phyloP scores from a whole-genome alignment of 2,888 invertebrate species.

The Drosophila anceps region DNA sequence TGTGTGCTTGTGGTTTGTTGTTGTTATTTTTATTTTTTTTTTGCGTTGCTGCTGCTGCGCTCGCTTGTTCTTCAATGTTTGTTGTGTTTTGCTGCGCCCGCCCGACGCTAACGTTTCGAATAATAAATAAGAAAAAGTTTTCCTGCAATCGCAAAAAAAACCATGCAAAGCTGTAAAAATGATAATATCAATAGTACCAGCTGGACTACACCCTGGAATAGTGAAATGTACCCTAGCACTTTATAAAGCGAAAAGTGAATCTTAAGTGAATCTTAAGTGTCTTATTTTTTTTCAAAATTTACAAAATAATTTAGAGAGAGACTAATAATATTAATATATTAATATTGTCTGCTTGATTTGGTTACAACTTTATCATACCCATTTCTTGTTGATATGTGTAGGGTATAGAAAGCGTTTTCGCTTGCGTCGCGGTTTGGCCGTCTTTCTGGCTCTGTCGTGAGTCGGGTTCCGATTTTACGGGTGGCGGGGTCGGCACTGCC shows the following conservation, averaged over 20 bases:
- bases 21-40: slow-evolving; percentile 42
- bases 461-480: slow-evolving; percentile 24
- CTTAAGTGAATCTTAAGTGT: background rate
- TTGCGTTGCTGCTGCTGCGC: slow-evolving; percentile 36
- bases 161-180: slow-evolving; percentile 55
- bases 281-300: background rate
- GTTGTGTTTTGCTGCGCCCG: slow-evolving; percentile 62
- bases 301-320: background rate
- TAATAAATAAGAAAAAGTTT: slow-evolving; percentile 84
- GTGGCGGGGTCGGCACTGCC: slow-evolving; percentile 34
- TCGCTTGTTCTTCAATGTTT: slow-evolving; percentile 72
- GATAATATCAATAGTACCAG: slow-evolving; percentile 35
- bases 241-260: background rate
- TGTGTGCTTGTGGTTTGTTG: slow-evolving; percentile 45
- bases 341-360: background rate
- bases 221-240: background rate
- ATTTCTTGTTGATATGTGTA: background rate
- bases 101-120: slow-evolving; percentile 68
- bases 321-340: background rate
- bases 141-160: slow-evolving; percentile 72
- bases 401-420: slow-evolving; percentile 71
- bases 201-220: slow-evolving; percentile 4
- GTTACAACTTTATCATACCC: background rate
- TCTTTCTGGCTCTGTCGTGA: slow-evolving; percentile 50
- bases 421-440: slow-evolving; percentile 60